A percentile compares a stretch with the other conserved stretches of the same genome.
These are phyloP conservation scores for Paramuricea clavata DNA, from an alignment of 92 coral and sea anemone species.

Conservation along the genomic window DNA sequence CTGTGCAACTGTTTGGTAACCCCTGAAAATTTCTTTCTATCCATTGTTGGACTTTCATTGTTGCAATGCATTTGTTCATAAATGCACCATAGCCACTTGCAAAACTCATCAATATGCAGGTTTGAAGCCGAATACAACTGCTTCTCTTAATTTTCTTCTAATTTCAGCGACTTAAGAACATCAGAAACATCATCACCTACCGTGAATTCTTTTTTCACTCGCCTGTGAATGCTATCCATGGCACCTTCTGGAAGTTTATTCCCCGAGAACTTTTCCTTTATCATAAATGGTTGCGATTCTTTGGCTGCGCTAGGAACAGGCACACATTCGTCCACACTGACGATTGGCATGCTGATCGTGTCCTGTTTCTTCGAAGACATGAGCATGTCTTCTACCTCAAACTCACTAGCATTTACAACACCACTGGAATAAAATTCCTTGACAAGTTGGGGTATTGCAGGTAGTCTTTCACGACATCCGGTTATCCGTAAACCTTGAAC, in stretches of 20 bases:
- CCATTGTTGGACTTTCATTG: not conserved
- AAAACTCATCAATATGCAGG: slow-evolving; percentile 19
- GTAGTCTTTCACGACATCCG: slow-evolving; percentile 18
- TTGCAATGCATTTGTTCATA: slow-evolving; percentile 30
- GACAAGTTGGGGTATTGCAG: slow-evolving; percentile 5
- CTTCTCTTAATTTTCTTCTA: slow-evolving; percentile 19
- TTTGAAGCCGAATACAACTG: slow-evolving; percentile 10
- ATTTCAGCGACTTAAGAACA: not conserved
- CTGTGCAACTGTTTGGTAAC: slow-evolving; percentile 41
- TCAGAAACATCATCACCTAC: slow-evolving; percentile 23
- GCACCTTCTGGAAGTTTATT: slow-evolving; percentile 22
- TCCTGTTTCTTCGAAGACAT: not conserved
- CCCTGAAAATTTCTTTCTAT: slow-evolving; percentile 47
- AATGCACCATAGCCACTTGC: slow-evolving; percentile 39
- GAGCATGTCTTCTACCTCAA: not conserved
- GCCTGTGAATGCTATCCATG: slow-evolving; percentile 31
- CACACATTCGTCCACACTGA: not conserved
- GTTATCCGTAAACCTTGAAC: slow-evolving; percentile 24
- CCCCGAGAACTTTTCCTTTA: not conserved
- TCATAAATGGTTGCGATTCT: not conserved
- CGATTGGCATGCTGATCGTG: not conserved
- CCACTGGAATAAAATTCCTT: slow-evolving; percentile 15
- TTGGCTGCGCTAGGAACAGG: slow-evolving; percentile 6
- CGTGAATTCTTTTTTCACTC: slow-evolving; percentile 1
- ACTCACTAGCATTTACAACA: slow-evolving; percentile 1